phyloP scores from a whole-genome alignment of 2,888 invertebrate genomes.

The Tridacna crocea region DNA sequence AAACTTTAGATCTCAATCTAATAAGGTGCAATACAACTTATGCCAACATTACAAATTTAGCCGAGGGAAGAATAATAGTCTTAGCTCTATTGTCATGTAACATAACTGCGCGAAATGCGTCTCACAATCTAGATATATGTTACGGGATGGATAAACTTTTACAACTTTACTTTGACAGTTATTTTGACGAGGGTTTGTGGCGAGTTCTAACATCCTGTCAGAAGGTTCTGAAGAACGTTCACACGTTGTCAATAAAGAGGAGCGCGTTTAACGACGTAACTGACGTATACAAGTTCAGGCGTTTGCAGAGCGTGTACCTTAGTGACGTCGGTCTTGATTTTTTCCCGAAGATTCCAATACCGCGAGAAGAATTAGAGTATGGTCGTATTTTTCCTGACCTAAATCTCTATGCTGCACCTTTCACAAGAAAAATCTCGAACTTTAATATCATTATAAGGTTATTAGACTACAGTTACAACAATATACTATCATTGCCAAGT shows the following conservation, averaged over 20 bases:
- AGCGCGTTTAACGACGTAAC: neutral
- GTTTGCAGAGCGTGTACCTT: neutral
- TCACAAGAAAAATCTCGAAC: neutral
- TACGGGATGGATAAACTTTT: neutral
- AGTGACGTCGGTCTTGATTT: neutral
- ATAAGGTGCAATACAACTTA: conserved; percentile 10
- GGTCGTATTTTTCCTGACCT: neutral
- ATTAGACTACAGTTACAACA: neutral
- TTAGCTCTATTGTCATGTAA: neutral
- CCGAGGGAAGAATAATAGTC: neutral
- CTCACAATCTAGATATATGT: neutral
- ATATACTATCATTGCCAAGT: neutral
- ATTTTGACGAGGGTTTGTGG: neutral
- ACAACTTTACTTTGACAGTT: neutral
- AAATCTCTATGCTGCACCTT: neutral
- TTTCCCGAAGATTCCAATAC: neutral
- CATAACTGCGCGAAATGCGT: neutral
- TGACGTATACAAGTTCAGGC: neutral
- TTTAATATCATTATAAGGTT: neutral
- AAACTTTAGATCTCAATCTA: neutral
- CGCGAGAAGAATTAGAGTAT: neutral
- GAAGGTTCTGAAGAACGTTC: neutral
- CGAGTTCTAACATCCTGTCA: conserved; percentile 2
- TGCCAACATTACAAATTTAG: neutral
- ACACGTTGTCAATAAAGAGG: neutral